Percentiles rank a stretch among this genome's conserved stretches.
phyloP scores from a whole-genome alignment of 1,140 invertebrate species.

The Ceratina calcarata region DNA sequence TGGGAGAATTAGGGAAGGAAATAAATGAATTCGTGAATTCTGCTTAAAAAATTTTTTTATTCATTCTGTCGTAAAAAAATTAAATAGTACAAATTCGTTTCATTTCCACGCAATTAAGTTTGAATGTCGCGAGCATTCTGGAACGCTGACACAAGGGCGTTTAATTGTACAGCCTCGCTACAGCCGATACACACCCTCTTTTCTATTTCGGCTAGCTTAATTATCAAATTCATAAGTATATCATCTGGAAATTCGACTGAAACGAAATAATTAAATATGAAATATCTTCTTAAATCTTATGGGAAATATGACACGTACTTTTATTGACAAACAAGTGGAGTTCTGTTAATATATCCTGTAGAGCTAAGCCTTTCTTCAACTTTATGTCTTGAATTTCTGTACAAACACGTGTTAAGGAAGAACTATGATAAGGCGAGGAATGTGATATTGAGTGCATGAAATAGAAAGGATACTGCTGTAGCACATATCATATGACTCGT shows the following conservation, averaged over 20 bases:
- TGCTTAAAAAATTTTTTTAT: background rate
- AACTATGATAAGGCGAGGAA: slow-evolving; percentile 40
- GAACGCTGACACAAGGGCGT: slow-evolving; percentile 89
- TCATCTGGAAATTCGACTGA: slow-evolving; percentile 91
- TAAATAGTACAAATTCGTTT: background rate
- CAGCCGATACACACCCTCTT: slow-evolving; percentile 88
- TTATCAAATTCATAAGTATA: slow-evolving; percentile 87
- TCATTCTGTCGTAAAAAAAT: background rate
- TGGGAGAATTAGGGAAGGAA: background rate
- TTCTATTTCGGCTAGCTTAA: slow-evolving; percentile 92
- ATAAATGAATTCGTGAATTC: background rate
- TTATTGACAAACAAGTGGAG: slow-evolving; percentile 91
- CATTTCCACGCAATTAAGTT: slow-evolving; percentile 18
- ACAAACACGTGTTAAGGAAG: slow-evolving; percentile 59
- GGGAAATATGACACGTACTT: slow-evolving; percentile 83
- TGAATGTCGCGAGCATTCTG: slow-evolving; percentile 84
- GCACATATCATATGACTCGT: slow-evolving; percentile 89
- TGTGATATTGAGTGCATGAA: slow-evolving; percentile 19
- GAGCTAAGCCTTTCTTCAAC: slow-evolving; percentile 91
- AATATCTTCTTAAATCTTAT: slow-evolving; percentile 2
- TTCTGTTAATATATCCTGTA: slow-evolving; percentile 95
- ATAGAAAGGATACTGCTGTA: slow-evolving; percentile 90
- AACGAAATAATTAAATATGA: slow-evolving; percentile 71
- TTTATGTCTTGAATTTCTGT: slow-evolving; percentile 92
- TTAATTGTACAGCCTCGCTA: slow-evolving; percentile 92